Percentiles rank a stretch among this genome's conserved stretches.
These are phyloP conservation scores for Pterocles burchelli DNA, from an alignment of 2,113 vertebrate species.

Conservation along the genomic window DNA sequence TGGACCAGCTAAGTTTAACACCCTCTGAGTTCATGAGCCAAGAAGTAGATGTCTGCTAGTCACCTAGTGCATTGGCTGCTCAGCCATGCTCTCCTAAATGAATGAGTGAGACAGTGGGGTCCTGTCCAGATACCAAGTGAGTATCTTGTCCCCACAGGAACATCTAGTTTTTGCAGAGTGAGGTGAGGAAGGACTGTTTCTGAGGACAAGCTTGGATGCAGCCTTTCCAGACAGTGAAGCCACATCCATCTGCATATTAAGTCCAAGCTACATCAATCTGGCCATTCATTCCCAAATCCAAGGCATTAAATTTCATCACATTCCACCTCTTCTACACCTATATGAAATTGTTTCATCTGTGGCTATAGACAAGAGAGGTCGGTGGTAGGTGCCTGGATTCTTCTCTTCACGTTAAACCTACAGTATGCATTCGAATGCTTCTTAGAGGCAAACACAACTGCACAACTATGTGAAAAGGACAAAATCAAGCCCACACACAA, in stretches of 20 bases:
- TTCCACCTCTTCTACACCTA: background rate
- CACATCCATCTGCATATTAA: background rate
- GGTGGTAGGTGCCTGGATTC: background rate
- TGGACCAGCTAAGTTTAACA: background rate
- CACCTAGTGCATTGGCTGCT: rapidly evolving
- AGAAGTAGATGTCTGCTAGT: background rate
- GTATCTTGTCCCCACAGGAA: background rate
- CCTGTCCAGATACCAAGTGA: background rate
- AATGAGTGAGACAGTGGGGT: background rate
- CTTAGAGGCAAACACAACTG: background rate
- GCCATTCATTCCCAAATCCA: background rate
- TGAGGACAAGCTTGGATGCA: background rate
- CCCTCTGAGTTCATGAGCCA: background rate
- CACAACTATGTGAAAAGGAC: background rate
- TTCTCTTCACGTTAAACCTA: background rate
- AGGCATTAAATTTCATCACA: background rate
- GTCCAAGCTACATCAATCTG: background rate
- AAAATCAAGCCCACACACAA: background rate
- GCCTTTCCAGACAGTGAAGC: background rate
- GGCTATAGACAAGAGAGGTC: background rate
- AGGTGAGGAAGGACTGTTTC: background rate
- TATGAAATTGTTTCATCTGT: background rate
- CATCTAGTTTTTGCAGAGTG: background rate
- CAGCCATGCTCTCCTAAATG: background rate
- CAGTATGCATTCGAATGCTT: background rate